These are phyloP conservation scores for Malurus alboscapulatus DNA, from an alignment of 2,113 vertebrate genomes.

Conservation along the genomic window DNA sequence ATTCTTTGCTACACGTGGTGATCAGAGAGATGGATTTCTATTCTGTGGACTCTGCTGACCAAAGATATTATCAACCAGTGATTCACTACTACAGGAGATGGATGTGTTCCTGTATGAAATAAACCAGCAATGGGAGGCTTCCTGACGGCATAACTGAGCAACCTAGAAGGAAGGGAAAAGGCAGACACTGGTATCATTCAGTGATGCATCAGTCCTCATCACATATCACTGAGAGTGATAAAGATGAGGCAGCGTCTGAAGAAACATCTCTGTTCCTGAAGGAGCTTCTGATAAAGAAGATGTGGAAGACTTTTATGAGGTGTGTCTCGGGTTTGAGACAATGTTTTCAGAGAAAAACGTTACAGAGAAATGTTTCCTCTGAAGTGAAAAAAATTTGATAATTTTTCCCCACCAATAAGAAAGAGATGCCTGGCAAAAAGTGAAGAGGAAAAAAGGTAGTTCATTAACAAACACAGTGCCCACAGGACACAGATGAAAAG, in stretches of 20 bases:
- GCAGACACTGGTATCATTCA: background rate
- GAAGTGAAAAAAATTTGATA: too few relatives aligned
- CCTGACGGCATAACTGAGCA: background rate
- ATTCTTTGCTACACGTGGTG: background rate
- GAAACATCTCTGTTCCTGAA: background rate
- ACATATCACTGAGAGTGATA: background rate
- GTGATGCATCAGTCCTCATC: background rate
- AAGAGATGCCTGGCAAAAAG: too few relatives aligned
- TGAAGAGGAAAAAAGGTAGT: too few relatives aligned
- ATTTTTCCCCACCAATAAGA: too few relatives aligned
- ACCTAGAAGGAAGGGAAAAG: background rate
- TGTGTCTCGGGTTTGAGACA: too few relatives aligned
- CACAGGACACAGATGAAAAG: too few relatives aligned
- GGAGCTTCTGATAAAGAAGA: background rate
- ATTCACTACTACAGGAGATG: fast-evolving
- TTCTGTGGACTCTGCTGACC: background rate
- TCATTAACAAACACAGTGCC: too few relatives aligned
- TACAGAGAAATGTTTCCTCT: too few relatives aligned
- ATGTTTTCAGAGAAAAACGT: too few relatives aligned
- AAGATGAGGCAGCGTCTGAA: background rate
- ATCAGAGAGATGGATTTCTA: background rate
- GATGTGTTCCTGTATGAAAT: background rate
- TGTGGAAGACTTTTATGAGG: background rate
- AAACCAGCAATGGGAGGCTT: background rate
- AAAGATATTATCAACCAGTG: background rate